Evolutionary conservation across 53 echinoderm and acorn worm species (phyloP).

Genomic region (Luidia sarsii): DNA sequence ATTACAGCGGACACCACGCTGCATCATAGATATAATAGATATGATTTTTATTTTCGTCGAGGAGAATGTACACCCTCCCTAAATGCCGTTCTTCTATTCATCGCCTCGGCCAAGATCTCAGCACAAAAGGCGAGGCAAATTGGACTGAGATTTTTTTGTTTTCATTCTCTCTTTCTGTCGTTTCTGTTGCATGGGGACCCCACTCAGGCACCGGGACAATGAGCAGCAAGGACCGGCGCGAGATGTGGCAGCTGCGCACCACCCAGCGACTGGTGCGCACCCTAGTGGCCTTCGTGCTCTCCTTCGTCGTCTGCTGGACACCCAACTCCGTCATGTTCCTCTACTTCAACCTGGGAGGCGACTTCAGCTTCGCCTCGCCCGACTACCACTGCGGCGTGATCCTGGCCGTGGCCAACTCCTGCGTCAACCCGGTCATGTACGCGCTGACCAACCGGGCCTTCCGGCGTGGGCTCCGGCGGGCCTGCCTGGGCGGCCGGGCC

Average conservation of each 20-base stretch:
- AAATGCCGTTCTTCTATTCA: no score
- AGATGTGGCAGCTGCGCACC: not conserved
- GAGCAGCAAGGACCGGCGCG: not conserved
- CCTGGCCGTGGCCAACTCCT: slow-evolving; percentile 17
- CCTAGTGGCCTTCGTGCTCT: not conserved
- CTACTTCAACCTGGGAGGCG: not conserved
- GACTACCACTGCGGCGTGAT: slow-evolving; percentile 4
- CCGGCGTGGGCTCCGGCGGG: slow-evolving; percentile 7
- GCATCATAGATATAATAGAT: no score
- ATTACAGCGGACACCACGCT: no score
- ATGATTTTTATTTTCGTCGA: no score
- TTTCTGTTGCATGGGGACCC: no score
- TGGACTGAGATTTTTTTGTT: no score
- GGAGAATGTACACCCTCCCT: no score
- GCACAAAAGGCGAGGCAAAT: no score
- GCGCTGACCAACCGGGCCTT: slow-evolving; percentile 7
- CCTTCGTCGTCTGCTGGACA: slow-evolving; percentile 27
- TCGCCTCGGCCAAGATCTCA: no score
- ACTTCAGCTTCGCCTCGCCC: not conserved
- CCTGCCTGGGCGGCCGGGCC: no score
- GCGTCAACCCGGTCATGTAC: slow-evolving; percentile 16
- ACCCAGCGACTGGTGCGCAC: not conserved
- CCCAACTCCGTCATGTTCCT: slow-evolving; percentile 17
- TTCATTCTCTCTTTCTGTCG: no score
- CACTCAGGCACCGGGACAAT: not conserved